A percentile compares a stretch with the other conserved stretches of the same genome.
Conservation (phyloP, 2,113 vertebrate species). For the Xiphorhynchus elegans region DNA sequence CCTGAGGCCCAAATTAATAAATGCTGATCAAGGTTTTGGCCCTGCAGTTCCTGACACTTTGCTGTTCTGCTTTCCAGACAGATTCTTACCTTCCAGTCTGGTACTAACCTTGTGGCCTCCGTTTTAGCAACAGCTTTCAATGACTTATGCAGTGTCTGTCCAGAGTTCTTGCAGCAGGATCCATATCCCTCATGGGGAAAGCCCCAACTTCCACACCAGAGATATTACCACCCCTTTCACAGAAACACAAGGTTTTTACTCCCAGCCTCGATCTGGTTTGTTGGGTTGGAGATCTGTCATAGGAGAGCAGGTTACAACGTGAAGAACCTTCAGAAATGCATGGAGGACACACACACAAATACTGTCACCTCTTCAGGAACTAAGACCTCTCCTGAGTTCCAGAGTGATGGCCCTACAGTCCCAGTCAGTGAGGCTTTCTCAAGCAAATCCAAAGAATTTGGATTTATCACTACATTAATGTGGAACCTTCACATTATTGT, state of each 20-base stretch:
- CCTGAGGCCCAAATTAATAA: neutral
- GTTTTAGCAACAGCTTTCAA: neutral
- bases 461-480: neutral
- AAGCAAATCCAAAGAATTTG: neutral
- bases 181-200: neutral
- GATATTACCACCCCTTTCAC: rapidly evolving
- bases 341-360: neutral
- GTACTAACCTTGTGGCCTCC: neutral
- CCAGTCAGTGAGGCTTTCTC: neutral
- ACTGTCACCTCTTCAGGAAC: neutral
- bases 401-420: neutral
- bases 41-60: neutral
- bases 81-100: neutral
- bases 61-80: neutral
- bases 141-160: neutral
- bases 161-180: neutral
- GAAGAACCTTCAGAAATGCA: neutral
- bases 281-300: neutral
- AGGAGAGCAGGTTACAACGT: neutral
- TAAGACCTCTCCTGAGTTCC: neutral
- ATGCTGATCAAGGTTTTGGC: neutral
- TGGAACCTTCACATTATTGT: neutral
- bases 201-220: neutral
- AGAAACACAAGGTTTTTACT: neutral
- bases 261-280: neutral